phyloP scores from a whole-genome alignment of 2,888 invertebrate genomes.

The Masnerella sp. region DNA sequence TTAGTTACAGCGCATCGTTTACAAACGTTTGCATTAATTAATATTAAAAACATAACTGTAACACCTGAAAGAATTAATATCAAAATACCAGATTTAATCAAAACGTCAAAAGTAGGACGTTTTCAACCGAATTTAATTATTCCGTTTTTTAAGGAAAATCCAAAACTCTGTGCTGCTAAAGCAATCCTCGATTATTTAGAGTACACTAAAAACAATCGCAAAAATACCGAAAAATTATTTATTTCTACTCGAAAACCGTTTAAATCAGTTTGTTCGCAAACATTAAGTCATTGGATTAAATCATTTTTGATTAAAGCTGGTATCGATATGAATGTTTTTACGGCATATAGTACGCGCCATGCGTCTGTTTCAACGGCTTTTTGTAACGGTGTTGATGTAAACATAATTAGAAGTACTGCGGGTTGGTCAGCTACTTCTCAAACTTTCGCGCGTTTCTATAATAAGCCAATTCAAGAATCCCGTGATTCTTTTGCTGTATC shows the following conservation, averaged over 20 bases:
- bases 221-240: not conserved
- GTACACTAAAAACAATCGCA: not conserved
- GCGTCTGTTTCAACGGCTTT: not conserved
- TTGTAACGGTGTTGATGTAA: not conserved
- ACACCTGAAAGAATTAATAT: not conserved
- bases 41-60: not conserved
- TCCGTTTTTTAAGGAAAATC: not conserved
- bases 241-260: not conserved
- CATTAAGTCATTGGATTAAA: not conserved
- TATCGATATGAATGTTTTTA: not conserved
- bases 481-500: slow-evolving; percentile 2
- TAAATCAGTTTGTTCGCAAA: not conserved
- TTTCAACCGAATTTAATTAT: not conserved
- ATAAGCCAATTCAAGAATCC: not conserved
- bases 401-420: not conserved
- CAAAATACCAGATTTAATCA: not conserved
- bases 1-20: not conserved
- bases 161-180: not conserved
- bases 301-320: not conserved
- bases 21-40: not conserved
- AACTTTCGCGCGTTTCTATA: not conserved
- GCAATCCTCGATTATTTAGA: not conserved
- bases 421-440: not conserved
- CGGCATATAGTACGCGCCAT: not conserved
- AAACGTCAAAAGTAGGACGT: not conserved